Conservation (phyloP, 2,888 invertebrate species). For the Euzetes globulus region DNA sequence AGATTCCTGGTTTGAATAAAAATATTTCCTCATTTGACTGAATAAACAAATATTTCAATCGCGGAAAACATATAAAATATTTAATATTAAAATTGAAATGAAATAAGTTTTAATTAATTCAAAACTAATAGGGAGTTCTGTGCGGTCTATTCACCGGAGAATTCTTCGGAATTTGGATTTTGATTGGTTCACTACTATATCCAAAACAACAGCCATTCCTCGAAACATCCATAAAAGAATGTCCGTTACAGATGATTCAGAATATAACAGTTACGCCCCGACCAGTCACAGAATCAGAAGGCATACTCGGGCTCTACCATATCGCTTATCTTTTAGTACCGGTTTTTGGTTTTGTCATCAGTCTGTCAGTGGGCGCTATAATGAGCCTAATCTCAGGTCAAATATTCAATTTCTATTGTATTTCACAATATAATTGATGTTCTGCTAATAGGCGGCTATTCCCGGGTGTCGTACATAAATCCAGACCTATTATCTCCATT, state of each 20-base stretch:
- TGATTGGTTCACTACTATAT: conserved; percentile 36
- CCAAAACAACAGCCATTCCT: conserved; percentile 31
- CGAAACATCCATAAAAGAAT: neutral
- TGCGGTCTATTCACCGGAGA: conserved; percentile 37
- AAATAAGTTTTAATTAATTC: neutral
- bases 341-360: conserved; percentile 37
- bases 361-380: conserved; percentile 33
- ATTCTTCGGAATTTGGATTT: conserved; percentile 35
- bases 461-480: neutral
- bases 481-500: conserved; percentile 13
- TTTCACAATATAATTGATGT: neutral
- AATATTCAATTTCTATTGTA: no score
- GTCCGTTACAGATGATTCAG: neutral
- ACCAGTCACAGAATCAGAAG: conserved; percentile 2
- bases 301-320: conserved; percentile 35
- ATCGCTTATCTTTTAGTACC: conserved; percentile 39
- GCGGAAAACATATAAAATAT: no score
- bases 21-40: no score
- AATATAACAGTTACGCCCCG: conserved; percentile 6
- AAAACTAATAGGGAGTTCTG: conserved; percentile 32
- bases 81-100: no score
- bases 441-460: neutral
- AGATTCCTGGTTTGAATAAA: no score
- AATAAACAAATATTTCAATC: no score
- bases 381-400: conserved; percentile 32